Evolutionary conservation across 2,888 invertebrate species (phyloP).

Genomic region (Palloptera scutellata): DNA sequence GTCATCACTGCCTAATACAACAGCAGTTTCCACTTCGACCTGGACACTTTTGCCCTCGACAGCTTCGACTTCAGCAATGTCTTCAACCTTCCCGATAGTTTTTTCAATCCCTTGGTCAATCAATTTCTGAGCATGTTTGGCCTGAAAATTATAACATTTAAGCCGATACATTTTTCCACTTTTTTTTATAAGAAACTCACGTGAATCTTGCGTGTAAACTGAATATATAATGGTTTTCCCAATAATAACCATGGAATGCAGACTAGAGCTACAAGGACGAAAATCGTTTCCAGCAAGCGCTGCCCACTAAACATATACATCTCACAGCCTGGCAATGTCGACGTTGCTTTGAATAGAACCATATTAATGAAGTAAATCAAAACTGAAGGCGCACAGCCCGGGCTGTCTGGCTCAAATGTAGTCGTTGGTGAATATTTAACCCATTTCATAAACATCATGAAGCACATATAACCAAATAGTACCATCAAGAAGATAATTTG

Average conservation of each 20-base stretch:
- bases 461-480: conserved; percentile 90
- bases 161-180: neutral
- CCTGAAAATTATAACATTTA: neutral
- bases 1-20: conserved; percentile 63
- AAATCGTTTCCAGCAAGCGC: conserved; percentile 74
- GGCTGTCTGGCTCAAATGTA: conserved; percentile 51
- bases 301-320: conserved; percentile 77
- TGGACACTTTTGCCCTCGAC: conserved; percentile 49
- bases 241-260: conserved; percentile 95
- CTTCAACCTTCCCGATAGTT: conserved; percentile 35
- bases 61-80: conserved; percentile 50
- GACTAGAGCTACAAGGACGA: conserved; percentile 82
- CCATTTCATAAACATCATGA: conserved; percentile 95
- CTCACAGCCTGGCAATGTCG: conserved; percentile 65
- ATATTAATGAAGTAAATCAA: conserved; percentile 82
- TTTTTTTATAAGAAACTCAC: conserved; percentile 48
- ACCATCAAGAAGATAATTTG: conserved; percentile 86
- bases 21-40: conserved; percentile 35
- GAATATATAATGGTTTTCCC: conserved; percentile 86
- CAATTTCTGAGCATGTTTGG: neutral
- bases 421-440: conserved; percentile 71
- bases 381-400: conserved; percentile 77
- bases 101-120: neutral
- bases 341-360: conserved; percentile 73
- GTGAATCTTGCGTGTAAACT: conserved; percentile 48